Base-by-base conservation (phyloP, 2,113 vertebrate genomes). In the Pelmatolapia mariae region DNA sequence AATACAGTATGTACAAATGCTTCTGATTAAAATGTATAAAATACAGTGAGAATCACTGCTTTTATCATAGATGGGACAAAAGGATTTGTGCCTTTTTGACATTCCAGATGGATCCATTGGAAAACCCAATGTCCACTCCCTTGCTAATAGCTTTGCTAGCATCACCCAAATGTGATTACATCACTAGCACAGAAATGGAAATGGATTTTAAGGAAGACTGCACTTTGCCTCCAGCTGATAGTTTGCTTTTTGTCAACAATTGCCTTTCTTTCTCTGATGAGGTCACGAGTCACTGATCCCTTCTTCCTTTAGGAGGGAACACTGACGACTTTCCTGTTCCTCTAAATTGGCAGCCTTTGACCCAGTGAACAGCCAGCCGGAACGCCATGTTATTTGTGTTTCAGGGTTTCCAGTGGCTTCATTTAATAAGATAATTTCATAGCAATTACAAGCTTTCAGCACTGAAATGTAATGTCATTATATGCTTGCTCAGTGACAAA, bases 401-500 rank as follows among this genome's bases (percentile, higher is more conserved):
- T 26, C 10, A n/a, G 79, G 50, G 53, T 91, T 93, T 89, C 89
- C 91, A 86, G 61, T 83, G 87, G 90, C 87, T 93, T 90, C 88
- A 82, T 90, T 90, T 93, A 93, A 92, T 86, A 89, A 87, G 90
- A 89, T 93, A 86, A 94, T 93, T 94, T 94, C 92, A 94, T 83
- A 89, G 90, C 85, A 92, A 94, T 95, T 93, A 92, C 61, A 66
- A 90, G 84, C 91, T 73, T 86, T 89, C 83, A 84, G 57, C 53
- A 22, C 84, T 85, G 73, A 92, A 71, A 89, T 86, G 86, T 94
- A 89, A 93, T 91, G 88, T 89, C 71, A 92, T 94, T 94, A 92
- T 87, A 94, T 83, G 86, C 88, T 90, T 22, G 87, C 90, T 68
- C 82, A 5, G 82, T 82, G 89, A 90, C 84, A 87, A 87, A 86